Base-by-base conservation (phyloP, 2,797 vertebrate genomes). In the Gobionotothen gibberifrons region DNA sequence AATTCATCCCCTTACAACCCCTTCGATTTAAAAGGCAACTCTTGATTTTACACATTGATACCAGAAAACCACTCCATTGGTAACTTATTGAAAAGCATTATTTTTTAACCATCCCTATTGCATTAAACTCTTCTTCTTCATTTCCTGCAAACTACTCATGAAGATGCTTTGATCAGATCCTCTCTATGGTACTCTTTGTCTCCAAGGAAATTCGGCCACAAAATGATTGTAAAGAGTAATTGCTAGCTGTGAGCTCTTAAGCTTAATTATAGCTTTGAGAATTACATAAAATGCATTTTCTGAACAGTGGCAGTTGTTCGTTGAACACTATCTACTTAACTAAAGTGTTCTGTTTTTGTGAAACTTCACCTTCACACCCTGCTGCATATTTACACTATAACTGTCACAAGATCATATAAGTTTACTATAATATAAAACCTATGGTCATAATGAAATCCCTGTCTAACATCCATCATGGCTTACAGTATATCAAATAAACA, bases 211-310 rank as follows among this genome's bases (percentile, higher is more conserved):
- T 4, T 54, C 16, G 2, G 57, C 22, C 7, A 43, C 9, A 5
- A 59, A 59, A 15, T 26, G 40, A 36, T 36, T 36, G 1, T 9
- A 36, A 36, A 9, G 8, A 43, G 40, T 58, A 59, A 59, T 40
- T 63, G 39, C n/a, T 36, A 21, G 47, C 47, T 43, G 32, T 42
- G 16, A 49, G 13, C 32, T 64, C 5, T 49, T 40, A 43, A 22
- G 22, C 22, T 52, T 60, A 22, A 67, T 67, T 61, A 52, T 8
- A 68, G 36, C 16, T 49, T 44, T 13, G 5, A 49, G 54, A 48
- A 61, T 51, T 7, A 36, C 26, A 53, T 43, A 16, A 47, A 42
- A 54, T 4, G 4, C 1, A 55, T 47, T 49, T 48, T 9, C 49
- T 44, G 51, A 44, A 16, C 54, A 17, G 57, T 8, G 36, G 13